Conservation (phyloP, 2,888 invertebrate genomes). For the Andrena hattorfiana region DNA sequence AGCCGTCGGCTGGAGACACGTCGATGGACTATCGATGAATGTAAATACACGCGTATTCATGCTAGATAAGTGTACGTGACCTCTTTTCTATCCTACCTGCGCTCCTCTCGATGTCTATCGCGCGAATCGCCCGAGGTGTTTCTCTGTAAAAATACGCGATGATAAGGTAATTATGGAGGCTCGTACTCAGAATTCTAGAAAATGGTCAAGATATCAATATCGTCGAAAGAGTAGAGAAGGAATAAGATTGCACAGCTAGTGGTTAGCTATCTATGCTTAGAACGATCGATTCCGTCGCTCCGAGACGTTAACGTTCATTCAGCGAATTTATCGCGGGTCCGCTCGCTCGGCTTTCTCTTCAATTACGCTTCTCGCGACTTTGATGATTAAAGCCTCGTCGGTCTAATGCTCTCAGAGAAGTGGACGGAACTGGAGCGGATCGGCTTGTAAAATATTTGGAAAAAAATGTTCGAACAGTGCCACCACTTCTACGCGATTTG, state of each 20-base stretch:
- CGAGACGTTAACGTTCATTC: constrained; percentile 38
- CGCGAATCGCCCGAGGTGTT: neutral
- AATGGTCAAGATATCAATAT: neutral
- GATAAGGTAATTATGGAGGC: neutral
- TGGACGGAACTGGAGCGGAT: neutral
- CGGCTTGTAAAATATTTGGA: neutral
- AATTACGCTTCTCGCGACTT: constrained; percentile 21
- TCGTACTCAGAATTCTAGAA: neutral
- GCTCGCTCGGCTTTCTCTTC: constrained; percentile 42
- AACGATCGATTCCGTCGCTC: constrained; percentile 5
- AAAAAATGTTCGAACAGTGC: too few species aligned
- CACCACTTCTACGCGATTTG: too few species aligned
- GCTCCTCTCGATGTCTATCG: neutral
- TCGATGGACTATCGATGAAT: constrained; percentile 24
- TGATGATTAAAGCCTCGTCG: constrained; percentile 17
- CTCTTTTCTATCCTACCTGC: constrained; percentile 12
- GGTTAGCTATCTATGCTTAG: neutral
- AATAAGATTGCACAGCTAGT: neutral
- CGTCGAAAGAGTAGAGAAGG: neutral
- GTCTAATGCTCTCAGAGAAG: neutral
- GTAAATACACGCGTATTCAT: constrained; percentile 15
- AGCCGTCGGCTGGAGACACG: neutral
- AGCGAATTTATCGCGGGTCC: constrained; percentile 31
- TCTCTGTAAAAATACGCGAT: neutral
- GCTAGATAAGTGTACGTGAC: constrained; percentile 20